Conservation (phyloP, 2,888 invertebrate genomes). For the Tortricodes alternella region DNA sequence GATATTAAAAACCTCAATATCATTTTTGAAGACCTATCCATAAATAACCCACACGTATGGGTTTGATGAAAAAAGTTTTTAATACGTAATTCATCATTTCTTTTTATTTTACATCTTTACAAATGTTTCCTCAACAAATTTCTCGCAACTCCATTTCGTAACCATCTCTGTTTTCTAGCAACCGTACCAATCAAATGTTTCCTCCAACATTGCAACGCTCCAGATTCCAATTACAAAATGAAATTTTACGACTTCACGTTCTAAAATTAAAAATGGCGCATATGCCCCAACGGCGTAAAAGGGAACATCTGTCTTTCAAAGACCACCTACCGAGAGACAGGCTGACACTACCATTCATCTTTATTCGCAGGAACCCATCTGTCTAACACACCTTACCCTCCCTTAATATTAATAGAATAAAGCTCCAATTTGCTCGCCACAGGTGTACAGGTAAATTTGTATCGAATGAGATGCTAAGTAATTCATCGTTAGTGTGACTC, state of each 20-base stretch:
- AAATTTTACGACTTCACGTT: constrained; percentile 41
- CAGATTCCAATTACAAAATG: constrained; percentile 44
- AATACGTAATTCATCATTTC: no score
- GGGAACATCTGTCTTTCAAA: constrained; percentile 74
- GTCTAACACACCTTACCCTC: neutral
- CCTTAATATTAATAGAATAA: constrained; percentile 30
- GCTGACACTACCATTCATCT: constrained; percentile 69
- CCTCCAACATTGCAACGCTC: constrained; percentile 20
- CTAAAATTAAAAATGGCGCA: constrained; percentile 67
- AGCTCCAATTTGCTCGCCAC: constrained; percentile 31
- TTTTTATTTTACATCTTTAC: no score
- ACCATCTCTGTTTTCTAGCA: constrained; percentile 12
- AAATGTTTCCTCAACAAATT: neutral
- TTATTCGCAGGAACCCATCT: constrained; percentile 56
- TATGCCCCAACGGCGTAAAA: constrained; percentile 49
- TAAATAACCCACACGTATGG: no score
- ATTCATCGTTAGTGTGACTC: constrained; percentile 57
- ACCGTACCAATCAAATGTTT: constrained; percentile 9
- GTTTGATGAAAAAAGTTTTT: no score
- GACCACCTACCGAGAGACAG: constrained; percentile 73
- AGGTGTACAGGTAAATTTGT: constrained; percentile 32
- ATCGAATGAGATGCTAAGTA: constrained; percentile 50
- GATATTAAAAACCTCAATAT: no score
- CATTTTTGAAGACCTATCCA: no score
- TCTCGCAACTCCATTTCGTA: neutral